Base-by-base conservation (phyloP, 1,140 invertebrate species). In the Cotesia typhae region DNA sequence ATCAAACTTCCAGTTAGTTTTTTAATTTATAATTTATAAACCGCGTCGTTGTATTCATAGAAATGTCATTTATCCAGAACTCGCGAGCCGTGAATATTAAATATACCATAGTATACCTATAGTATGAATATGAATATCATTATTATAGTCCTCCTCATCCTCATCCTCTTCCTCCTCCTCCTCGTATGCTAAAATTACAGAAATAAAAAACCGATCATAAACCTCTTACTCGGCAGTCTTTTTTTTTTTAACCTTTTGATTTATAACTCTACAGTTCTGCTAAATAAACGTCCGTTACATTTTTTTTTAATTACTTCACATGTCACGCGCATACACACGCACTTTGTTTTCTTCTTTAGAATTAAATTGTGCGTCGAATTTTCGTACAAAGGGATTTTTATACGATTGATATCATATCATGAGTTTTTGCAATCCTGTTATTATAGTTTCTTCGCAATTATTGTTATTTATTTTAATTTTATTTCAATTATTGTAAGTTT, bases 301-400 rank as follows among this genome's bases (percentile, higher is more conserved):
- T 12, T 69, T 67, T 69, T 75, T 75, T 59, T 68, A 59, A 75
- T 75, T 75, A 72, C 10, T 36, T 53, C 6, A 12, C 60, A 35
- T 66, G 70, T 72, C 70, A 70, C 37, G 6, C 10, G 35, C 66
- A 70, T 35, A 37, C 9, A 20, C 53, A 52, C 37, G 12, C 17
- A 47, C 36, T 57, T 55, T 55, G 36, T 57, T 20, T 55, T 36
- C 28, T 55, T 55, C 66, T 0, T 4, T 55, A 37, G n/a, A 17
- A 66, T 51, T 65, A 60, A 36, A 52, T 55, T 17, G 37, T 52
- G 65, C 65, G 67, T 55, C 6, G 52, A 55, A 57, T 28, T 6
- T 65, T 20, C 20, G 14, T 28, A 20, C 20, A 59, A 35, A 59
- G 55, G 17, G 17, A 59, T 28, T 59, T 20, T 59, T 17, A 9